Evolutionary conservation across 2,113 vertebrate genomes (phyloP), one percentile per base, ranked within the genome.

Genomic region (Phaethornis superciliosus): DNA sequence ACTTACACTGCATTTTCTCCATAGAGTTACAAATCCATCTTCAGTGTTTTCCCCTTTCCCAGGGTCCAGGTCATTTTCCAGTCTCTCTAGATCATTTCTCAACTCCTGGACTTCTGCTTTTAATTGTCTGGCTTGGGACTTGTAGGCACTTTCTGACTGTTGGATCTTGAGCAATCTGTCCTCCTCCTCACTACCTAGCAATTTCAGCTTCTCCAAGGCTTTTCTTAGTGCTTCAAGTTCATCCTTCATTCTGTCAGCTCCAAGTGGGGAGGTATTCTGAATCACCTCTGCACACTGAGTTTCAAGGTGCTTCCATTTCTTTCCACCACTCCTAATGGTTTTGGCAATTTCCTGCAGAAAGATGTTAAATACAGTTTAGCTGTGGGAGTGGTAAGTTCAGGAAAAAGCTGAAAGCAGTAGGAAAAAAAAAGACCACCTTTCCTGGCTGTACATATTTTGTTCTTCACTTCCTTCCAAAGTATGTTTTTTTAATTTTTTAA

Each of bases 241-340:
- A 59, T 94, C 89, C 6, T 97, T 95, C 76, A 99, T 97, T 77
- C 92, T 92, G 79, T 98, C 98, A 0, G 99, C 98, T 17, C 99
- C 99, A 1, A 98, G 88, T 0, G 99, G 99, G 54, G 99, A 99
- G 5, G 99, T 99, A 91, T 98, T 98, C 60, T 88, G 93, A 84
- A 98, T 97, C 74, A 99, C 97, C 0, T 88, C 94, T 49, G 85
- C 92, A 1, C 98, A 98, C 63, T 98, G 63, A 13, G 64, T 94
- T 96, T 99, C 98, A 40, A 99, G 97, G 56, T 96, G 76, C 80
- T 92, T 97, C 94, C 98, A 81, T 22, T 98, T 98, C 65, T 97
- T 97, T 94, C 98, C 97, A 54, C 98, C 98, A 2, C 58, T 89
- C 15, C 96, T 98, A 35, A 99, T 96, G 5, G 96, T 97, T 78